A percentile compares a stretch with the other conserved stretches of the same genome.
Conservation (phyloP, 1,140 invertebrate species). For the Octopus bimaculoides region DNA sequence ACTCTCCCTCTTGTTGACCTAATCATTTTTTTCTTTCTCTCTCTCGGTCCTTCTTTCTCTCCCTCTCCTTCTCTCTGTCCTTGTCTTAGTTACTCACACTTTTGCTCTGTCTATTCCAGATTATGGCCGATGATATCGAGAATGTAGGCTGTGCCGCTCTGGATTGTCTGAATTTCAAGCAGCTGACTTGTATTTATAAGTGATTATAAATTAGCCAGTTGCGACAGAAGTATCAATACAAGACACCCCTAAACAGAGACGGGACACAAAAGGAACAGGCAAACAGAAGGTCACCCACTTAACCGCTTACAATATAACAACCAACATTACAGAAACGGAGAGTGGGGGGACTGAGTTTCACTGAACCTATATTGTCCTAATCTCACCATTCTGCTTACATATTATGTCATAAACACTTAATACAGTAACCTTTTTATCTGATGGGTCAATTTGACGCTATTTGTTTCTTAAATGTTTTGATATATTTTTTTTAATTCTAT, state of each 20-base stretch:
- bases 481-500: too few relatives aligned
- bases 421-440: too few relatives aligned
- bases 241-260: background rate
- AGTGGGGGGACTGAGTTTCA: background rate
- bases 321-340: background rate
- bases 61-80: too few relatives aligned
- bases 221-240: background rate
- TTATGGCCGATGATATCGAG: slow-evolving; percentile 14
- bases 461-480: too few relatives aligned
- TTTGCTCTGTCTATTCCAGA: slow-evolving; percentile 16
- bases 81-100: background rate
- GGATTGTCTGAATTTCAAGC: slow-evolving; percentile 18
- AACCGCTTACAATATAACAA: background rate
- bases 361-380: background rate
- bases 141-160: slow-evolving; percentile 24
- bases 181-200: slow-evolving; percentile 26
- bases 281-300: background rate
- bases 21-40: too few relatives aligned
- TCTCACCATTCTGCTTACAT: background rate
- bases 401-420: too few relatives aligned
- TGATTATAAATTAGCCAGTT: background rate
- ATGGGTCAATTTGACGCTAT: too few relatives aligned
- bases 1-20: too few relatives aligned
- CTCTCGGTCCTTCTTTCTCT: too few relatives aligned
- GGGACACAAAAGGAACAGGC: background rate